A percentile compares a stretch with the other conserved stretches of the same genome.
phyloP scores from a whole-genome alignment of 2,888 invertebrate genomes.

The Morpho achilles region DNA sequence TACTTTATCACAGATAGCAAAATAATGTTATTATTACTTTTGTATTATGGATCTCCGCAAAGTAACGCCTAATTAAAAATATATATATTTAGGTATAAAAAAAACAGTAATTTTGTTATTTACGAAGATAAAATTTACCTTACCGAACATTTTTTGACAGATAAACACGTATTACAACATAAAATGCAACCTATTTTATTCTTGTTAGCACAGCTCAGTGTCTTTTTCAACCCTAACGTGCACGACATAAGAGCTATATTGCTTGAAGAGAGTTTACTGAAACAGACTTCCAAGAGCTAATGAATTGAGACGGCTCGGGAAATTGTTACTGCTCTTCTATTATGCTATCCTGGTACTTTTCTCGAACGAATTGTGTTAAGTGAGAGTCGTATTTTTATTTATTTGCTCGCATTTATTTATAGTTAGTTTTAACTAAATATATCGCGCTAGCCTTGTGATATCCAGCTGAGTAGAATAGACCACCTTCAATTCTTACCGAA shows the following conservation, averaged over 20 bases:
- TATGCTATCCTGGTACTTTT: constrained; percentile 30
- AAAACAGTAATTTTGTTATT: neutral
- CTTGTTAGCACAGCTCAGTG: neutral
- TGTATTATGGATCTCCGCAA: too few relatives aligned
- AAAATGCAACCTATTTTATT: constrained; percentile 38
- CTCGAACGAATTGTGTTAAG: neutral
- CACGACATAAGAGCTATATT: constrained; percentile 4
- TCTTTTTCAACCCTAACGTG: constrained; percentile 2
- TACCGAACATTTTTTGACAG: neutral
- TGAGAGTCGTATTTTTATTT: neutral
- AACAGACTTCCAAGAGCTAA: constrained; percentile 39
- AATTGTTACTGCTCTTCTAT: constrained; percentile 33
- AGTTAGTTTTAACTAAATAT: neutral
- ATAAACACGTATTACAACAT: constrained; percentile 39
- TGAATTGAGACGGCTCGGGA: constrained; percentile 42
- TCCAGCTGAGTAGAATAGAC: too few relatives aligned
- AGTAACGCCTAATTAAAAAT: too few relatives aligned
- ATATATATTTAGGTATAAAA: neutral
- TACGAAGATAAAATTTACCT: too few relatives aligned
- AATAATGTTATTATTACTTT: too few relatives aligned
- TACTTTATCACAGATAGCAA: too few relatives aligned
- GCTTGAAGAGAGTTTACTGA: constrained; percentile 7
- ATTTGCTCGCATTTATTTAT: neutral
- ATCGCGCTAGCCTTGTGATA: too few relatives aligned
- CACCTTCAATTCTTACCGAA: too few relatives aligned